Evolutionary conservation across 2,797 vertebrate species (phyloP).

Genomic region (Macropus fuliginosus): DNA sequence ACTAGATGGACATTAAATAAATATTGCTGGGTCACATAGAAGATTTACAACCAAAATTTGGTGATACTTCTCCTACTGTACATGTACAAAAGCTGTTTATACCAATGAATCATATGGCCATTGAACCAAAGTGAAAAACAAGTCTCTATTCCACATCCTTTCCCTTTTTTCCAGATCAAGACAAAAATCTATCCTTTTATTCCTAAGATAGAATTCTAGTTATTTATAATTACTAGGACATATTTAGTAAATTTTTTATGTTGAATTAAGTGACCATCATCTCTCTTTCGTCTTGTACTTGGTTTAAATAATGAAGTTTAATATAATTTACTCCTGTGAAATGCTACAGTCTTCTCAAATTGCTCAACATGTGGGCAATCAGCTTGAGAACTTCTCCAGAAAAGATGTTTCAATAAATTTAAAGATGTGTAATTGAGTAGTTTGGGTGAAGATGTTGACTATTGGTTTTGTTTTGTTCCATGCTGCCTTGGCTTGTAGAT

Average conservation of each 20-base stretch:
- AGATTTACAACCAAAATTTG: slow-evolving; percentile 51
- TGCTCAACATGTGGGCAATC: slow-evolving; percentile 71
- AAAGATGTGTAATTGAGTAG: slow-evolving; percentile 72
- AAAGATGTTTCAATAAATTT: slow-evolving; percentile 75
- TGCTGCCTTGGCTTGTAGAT: slow-evolving; percentile 78
- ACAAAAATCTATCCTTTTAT: slow-evolving; percentile 58
- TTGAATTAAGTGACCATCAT: slow-evolving; percentile 61
- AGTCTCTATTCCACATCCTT: slow-evolving; percentile 69
- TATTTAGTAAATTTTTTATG: neutral
- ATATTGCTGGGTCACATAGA: slow-evolving; percentile 57
- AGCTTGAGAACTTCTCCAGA: slow-evolving; percentile 66
- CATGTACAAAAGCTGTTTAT: slow-evolving; percentile 61
- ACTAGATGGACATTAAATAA: slow-evolving; percentile 70
- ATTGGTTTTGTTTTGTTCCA: slow-evolving; percentile 56
- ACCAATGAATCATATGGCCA: slow-evolving; percentile 66
- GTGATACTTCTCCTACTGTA: slow-evolving; percentile 67
- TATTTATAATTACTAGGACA: slow-evolving; percentile 60
- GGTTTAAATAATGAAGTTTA: slow-evolving; percentile 56
- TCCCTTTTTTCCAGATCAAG: slow-evolving; percentile 73
- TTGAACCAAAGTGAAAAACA: slow-evolving; percentile 71
- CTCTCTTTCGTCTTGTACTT: slow-evolving; percentile 75
- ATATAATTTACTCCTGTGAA: slow-evolving; percentile 43
- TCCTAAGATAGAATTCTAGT: slow-evolving; percentile 60
- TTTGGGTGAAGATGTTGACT: slow-evolving; percentile 62
- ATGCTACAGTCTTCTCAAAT: slow-evolving; percentile 73